These are phyloP conservation scores for Drosophila atripex DNA, from an alignment of 2,888 invertebrate genomes.

Conservation along the genomic window DNA sequence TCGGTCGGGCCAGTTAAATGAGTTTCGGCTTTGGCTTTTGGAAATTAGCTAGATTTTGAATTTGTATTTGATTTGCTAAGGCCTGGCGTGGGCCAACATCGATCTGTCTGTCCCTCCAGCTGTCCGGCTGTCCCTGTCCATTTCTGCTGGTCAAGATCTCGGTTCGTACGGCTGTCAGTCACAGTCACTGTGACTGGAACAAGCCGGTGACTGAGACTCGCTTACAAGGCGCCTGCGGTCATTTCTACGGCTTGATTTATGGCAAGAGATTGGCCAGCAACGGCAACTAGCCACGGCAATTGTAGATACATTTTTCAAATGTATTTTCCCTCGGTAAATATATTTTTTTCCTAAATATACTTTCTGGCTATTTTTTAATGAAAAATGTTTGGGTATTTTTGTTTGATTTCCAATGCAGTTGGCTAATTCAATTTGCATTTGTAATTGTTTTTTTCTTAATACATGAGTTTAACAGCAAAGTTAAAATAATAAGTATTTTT, in stretches of 20 bases:
- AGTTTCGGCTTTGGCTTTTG: slow-evolving; percentile 63
- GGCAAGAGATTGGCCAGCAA: slow-evolving; percentile 71
- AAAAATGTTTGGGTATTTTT: slow-evolving; percentile 43
- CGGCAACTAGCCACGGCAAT: slow-evolving; percentile 47
- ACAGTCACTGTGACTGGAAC: slow-evolving; percentile 63
- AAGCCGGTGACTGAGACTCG: slow-evolving; percentile 72
- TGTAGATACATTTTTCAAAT: slow-evolving; percentile 64
- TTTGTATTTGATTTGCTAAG: slow-evolving; percentile 73
- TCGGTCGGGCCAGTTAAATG: slow-evolving; percentile 58
- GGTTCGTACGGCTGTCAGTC: slow-evolving; percentile 73
- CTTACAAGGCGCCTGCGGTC: slow-evolving; percentile 77
- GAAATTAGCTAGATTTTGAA: slow-evolving; percentile 78
- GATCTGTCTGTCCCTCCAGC: slow-evolving; percentile 21
- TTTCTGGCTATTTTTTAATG: slow-evolving; percentile 44
- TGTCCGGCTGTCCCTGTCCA: slow-evolving; percentile 48
- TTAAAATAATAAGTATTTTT: not conserved
- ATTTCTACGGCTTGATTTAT: slow-evolving; percentile 75
- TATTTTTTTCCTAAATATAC: slow-evolving; percentile 24
- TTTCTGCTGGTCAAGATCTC: slow-evolving; percentile 70
- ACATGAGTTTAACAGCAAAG: not conserved
- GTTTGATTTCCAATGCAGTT: slow-evolving; percentile 36
- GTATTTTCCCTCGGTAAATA: slow-evolving; percentile 44
- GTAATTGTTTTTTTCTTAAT: slow-evolving; percentile 43
- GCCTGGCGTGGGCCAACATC: slow-evolving; percentile 39
- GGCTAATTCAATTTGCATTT: slow-evolving; percentile 55